These are phyloP conservation scores for Taeniopygia guttata DNA, from an alignment of 2,797 vertebrate genomes.

Conservation along the genomic window DNA sequence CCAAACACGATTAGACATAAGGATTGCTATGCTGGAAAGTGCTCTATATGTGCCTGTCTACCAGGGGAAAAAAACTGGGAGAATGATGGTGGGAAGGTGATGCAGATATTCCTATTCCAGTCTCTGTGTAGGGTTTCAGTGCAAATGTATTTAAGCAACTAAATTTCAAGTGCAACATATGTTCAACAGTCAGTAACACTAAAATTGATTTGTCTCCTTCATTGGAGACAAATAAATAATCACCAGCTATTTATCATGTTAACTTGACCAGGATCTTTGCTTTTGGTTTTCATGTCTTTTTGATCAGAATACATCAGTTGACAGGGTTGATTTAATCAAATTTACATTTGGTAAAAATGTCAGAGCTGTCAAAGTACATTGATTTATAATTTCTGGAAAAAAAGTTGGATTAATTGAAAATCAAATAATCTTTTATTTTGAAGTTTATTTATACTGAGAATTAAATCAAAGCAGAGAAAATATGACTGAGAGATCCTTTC, in stretches of 20 bases:
- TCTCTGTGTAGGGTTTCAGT: background rate
- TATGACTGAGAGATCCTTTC: background rate
- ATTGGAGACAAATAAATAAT: background rate
- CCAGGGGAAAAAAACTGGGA: background rate
- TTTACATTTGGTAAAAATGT: constrained; percentile 11
- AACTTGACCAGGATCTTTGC: background rate
- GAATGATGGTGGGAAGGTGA: background rate
- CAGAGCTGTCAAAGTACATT: background rate
- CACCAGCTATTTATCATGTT: background rate
- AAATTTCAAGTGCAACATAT: background rate
- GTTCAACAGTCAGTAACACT: background rate
- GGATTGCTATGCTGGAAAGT: background rate
- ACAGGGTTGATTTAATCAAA: background rate
- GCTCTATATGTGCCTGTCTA: background rate
- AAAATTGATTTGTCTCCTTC: background rate
- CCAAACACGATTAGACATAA: background rate
- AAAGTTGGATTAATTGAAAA: background rate
- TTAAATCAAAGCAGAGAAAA: background rate
- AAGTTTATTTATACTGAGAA: background rate
- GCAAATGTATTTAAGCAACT: background rate
- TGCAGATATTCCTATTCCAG: background rate
- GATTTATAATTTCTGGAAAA: background rate
- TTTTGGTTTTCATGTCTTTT: background rate
- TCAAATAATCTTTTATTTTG: background rate
- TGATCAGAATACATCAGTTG: background rate